Base-by-base conservation (phyloP, 2,113 vertebrate species). In the Daubentonia madagascariensis region DNA sequence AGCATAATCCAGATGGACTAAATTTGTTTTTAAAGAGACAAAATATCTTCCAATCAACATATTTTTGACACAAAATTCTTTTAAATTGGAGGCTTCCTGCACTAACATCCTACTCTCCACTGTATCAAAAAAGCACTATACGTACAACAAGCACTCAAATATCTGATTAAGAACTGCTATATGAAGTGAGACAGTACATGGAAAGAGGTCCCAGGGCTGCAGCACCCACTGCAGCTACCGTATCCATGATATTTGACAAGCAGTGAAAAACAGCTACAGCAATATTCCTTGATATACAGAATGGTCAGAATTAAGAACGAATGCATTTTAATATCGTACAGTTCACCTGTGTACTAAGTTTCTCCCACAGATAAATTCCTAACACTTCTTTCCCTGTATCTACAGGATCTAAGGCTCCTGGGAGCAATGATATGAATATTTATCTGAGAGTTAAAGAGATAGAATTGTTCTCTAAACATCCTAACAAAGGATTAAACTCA, bases 381-480 rank as follows among this genome's bases (percentile, higher is more conserved):
- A 94, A 76, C 25, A 85, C 23, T 88, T 89, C 54, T 48, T 45
- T 80, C 32, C 37, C 40, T 1, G 23, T 14, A 96, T 80, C 80
- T 93, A 45, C 0, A 93, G n/a, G 20, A 91, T 14, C 73, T 75
- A 80, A 96, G 57, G 6, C 32, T 93, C n/a, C 17, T 73, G 89
- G 37, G 57, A 93, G 67, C 25, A 93, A 50, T 90, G 37, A 91
- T 63, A 87, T n/a, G 54, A 79, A 85, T 57, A 84, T 78, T 73
- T 92, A 73, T n/a, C 75, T 92, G 43, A 91, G 20, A 90, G 4
- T 68, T 83, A 93, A 65, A 72, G 59, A 70, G 12, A 73, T 2
- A 86, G 30, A 96, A 78, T 23, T 84, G 13, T 76, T 96, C 45
- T 96, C 73, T 81, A 95, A 98, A 63, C 28, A 88, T 81, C 28